Evolutionary conservation across 2,888 invertebrate genomes (phyloP).

Genomic region (Idaea biselata): DNA sequence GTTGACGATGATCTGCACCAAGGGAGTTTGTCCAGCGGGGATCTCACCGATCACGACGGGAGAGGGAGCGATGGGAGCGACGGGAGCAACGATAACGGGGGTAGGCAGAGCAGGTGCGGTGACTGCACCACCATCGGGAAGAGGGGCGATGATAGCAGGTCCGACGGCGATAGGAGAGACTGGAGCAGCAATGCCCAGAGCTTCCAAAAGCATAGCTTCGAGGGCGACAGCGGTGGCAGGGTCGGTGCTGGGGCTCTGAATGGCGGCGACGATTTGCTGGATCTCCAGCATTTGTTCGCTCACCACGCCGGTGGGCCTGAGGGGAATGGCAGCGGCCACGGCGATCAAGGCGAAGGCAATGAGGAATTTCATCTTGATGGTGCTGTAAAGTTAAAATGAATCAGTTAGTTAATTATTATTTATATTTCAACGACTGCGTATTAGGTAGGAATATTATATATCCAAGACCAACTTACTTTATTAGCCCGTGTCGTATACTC

Average conservation of each 20-base stretch:
- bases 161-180: slow-evolving; percentile 25
- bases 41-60: slow-evolving; percentile 23
- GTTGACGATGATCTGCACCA: slow-evolving; percentile 44
- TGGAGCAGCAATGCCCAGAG: slow-evolving; percentile 17
- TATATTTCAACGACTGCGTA: background rate
- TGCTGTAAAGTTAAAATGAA: slow-evolving; percentile 6
- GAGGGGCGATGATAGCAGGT: slow-evolving; percentile 30
- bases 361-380: slow-evolving; percentile 29
- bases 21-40: slow-evolving; percentile 26
- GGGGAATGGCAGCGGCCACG: slow-evolving; percentile 24
- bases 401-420: background rate
- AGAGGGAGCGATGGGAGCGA: slow-evolving; percentile 12
- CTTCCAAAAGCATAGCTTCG: slow-evolving; percentile 26
- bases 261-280: slow-evolving; percentile 34
- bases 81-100: slow-evolving; percentile 15
- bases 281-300: slow-evolving; percentile 26
- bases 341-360: slow-evolving; percentile 26
- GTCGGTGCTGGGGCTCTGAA: slow-evolving; percentile 32
- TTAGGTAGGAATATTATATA: background rate
- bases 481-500: slow-evolving; percentile 14
- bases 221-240: slow-evolving; percentile 32
- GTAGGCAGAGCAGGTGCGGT: slow-evolving; percentile 11
- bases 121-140: slow-evolving; percentile 24
- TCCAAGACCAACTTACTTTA: slow-evolving; percentile 11
- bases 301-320: slow-evolving; percentile 25